Base-by-base conservation (phyloP, 2,797 vertebrate species). In the Heteromormyrus szaboi region DNA sequence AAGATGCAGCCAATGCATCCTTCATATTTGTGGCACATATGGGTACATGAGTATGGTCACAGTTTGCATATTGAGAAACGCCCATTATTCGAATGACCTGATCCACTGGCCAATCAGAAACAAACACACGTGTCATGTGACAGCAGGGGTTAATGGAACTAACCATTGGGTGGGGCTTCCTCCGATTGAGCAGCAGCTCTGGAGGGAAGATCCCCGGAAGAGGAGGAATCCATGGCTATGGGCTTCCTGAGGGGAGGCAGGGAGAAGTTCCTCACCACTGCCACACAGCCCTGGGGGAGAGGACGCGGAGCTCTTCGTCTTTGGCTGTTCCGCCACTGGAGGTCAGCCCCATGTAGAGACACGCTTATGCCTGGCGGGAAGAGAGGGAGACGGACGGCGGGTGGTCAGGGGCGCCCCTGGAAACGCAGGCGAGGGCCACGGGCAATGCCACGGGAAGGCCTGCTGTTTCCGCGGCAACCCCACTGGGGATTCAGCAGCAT, bases 301-400 rank as follows among this genome's bases (percentile, higher is more conserved):
- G 93, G 94, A 92, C 94, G 96, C 92, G 92, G 94, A 94, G 95
- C 95, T 92, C 94, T 95, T 96, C 92, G 95, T 94, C 93, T 95
- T 92, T 95, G 95, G 93, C 94, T 95, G 93, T 95, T 94, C 94
- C 94, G 96, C 79, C 91, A 93, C 92, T 91, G 8, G 91, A 96
- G 96, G 96, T 98, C 97, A 96, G 96, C 97, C 97, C 97, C 97
- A 98, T 98, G 97, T 95, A 98, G 96, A 96, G 96, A 97, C 88
- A 97, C 95, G 95, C 96, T 98, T 96, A 97, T 95, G 96, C 97
- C 97, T 98, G 90, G 2, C 22, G 87, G 90, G 89, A 12, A 91
- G 2, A 72, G 25, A 41, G 19, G 53, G 54, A 59, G 54, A 59
- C 14, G 11, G 19, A 53, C 19, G n/a, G 17, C 14, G 19, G 8